These are phyloP conservation scores for Callipepla squamata DNA, from an alignment of 2,113 vertebrate genomes.

Conservation along the genomic window DNA sequence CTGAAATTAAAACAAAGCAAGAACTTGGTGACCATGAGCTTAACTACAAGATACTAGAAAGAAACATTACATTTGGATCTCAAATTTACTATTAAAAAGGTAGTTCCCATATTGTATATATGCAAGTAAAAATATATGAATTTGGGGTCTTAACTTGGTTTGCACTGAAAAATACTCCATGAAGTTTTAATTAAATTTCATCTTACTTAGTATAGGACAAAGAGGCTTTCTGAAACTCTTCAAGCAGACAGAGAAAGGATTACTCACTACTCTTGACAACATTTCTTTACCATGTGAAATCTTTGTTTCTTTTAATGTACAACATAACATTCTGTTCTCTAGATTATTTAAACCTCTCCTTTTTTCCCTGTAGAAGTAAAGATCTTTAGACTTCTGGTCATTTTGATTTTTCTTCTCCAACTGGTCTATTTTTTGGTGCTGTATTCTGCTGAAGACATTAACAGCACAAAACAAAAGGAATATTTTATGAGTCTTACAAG, in stretches of 20 bases:
- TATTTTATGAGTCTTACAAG: conserved; percentile 1
- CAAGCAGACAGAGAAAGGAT: not conserved
- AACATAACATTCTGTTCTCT: not conserved
- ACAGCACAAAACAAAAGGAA: conserved; percentile 3
- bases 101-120: not conserved
- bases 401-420: not conserved
- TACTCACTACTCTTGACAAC: not conserved
- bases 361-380: not conserved
- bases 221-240: not conserved
- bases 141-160: not conserved
- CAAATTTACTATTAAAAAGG: not conserved
- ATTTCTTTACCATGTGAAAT: not conserved
- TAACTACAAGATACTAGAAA: not conserved
- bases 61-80: not conserved
- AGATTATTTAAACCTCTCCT: not conserved
- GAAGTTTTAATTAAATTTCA: not conserved
- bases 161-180: not conserved
- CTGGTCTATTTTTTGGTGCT: not conserved
- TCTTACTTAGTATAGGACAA: not conserved
- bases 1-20: conserved; percentile 72
- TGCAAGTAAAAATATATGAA: not conserved
- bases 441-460: conserved; percentile 20
- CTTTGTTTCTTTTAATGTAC: not conserved
- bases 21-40: not conserved
- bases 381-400: not conserved